Conservation (phyloP, 23 tunicate species). For the Botrylloides violaceus region DNA sequence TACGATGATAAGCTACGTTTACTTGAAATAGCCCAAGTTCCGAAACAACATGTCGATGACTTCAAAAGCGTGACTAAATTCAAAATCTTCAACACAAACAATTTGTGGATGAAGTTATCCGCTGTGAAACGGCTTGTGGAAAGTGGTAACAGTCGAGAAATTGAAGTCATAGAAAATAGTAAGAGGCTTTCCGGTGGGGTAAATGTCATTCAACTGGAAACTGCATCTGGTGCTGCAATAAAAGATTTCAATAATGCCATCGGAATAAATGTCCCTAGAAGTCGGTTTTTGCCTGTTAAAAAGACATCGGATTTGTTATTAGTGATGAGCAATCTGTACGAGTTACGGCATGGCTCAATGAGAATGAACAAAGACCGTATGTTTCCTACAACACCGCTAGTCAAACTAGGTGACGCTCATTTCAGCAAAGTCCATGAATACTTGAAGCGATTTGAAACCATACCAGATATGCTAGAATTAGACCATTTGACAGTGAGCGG, state of each 20-base stretch:
- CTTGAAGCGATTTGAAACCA: conserved; percentile 58
- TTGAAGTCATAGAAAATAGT: conserved; percentile 84
- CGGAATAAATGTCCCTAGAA: conserved; percentile 89
- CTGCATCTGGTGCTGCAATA: conserved; percentile 96
- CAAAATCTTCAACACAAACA: conserved; percentile 97
- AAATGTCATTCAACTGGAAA: conserved; percentile 89
- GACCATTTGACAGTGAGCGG: conserved; percentile 95
- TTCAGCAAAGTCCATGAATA: conserved; percentile 86
- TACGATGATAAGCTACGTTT: conserved; percentile 71
- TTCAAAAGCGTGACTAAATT: conserved; percentile 89
- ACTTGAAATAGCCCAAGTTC: conserved; percentile 95
- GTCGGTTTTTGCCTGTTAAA: conserved; percentile 89
- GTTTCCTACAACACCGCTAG: conserved; percentile 83
- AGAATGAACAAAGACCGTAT: conserved; percentile 66
- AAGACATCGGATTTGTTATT: conserved; percentile 87
- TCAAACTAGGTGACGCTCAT: conserved; percentile 88
- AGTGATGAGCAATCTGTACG: conserved; percentile 92
- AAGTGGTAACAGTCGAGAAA: conserved; percentile 30
- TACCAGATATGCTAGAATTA: conserved; percentile 91
- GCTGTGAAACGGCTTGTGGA: conserved; percentile 38
- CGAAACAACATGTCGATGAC: conserved; percentile 80
- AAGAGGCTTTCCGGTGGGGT: conserved; percentile 78
- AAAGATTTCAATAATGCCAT: conserved; percentile 85
- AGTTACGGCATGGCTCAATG: conserved; percentile 74
- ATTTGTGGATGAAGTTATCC: conserved; percentile 74